Evolutionary conservation across 1,140 invertebrate genomes (phyloP).

Genomic region (Centruroides vittatus): DNA sequence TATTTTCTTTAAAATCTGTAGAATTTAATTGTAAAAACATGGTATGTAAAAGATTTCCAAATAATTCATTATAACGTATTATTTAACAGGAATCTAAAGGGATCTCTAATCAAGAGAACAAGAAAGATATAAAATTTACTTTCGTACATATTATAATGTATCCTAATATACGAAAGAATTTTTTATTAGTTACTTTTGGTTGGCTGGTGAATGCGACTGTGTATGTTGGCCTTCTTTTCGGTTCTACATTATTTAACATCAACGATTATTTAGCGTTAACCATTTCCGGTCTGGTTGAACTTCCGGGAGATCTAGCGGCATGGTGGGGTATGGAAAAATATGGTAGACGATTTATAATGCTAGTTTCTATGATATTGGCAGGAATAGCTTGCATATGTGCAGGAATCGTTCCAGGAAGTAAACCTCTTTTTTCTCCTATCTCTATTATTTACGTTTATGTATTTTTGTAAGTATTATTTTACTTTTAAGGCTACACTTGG

Average conservation of each 20-base stretch:
- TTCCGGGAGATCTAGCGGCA: constrained; percentile 21
- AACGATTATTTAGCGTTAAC: constrained; percentile 53
- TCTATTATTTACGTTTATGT: too few species aligned
- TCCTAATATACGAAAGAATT: constrained; percentile 60
- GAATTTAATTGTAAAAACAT: too few species aligned
- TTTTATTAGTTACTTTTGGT: constrained; percentile 63
- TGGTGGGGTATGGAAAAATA: constrained; percentile 21
- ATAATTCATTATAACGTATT: too few species aligned
- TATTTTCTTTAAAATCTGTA: too few species aligned
- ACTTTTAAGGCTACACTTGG: constrained; percentile 19
- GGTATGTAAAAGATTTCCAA: too few species aligned
- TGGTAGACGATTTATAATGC: constrained; percentile 21
- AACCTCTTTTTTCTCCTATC: neutral
- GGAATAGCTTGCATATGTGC: constrained; percentile 21
- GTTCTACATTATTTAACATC: constrained; percentile 55
- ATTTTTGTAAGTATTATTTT: neutral
- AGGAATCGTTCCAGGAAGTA: constrained; percentile 18
- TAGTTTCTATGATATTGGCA: constrained; percentile 20
- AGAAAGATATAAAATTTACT: constrained; percentile 14
- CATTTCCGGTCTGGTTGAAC: constrained; percentile 35
- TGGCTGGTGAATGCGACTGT: constrained; percentile 73
- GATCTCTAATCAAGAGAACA: neutral
- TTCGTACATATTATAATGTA: constrained; percentile 44
- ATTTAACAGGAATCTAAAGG: too few species aligned
- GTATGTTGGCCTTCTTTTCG: constrained; percentile 67